Evolutionary conservation across 2,113 vertebrate species (phyloP).

Genomic region (Cygnus buccinator): DNA sequence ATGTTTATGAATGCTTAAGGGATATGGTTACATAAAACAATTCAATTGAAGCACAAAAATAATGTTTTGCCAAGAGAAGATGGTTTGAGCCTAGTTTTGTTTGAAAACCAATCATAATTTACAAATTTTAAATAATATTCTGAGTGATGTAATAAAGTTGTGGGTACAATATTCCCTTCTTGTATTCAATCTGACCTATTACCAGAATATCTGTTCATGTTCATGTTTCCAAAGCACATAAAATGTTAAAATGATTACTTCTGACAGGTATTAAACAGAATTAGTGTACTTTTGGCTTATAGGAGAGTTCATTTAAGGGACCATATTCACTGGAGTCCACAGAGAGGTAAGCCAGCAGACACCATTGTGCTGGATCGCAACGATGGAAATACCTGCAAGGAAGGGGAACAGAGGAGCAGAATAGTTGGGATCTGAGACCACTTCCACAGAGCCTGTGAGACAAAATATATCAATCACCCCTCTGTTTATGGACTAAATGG

Average conservation of each 20-base stretch:
- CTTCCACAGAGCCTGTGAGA: neutral
- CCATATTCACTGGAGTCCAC: neutral
- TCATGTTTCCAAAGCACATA: neutral
- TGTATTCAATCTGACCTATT: neutral
- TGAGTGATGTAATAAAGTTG: neutral
- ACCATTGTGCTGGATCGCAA: neutral
- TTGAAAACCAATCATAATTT: neutral
- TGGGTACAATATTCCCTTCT: neutral
- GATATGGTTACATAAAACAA: constrained; percentile 18
- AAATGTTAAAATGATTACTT: neutral
- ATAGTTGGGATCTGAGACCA: neutral
- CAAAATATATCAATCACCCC: neutral
- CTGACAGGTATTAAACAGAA: neutral
- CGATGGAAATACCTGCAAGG: neutral
- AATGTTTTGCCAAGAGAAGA: neutral
- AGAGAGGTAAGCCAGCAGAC: neutral
- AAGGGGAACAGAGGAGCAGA: neutral
- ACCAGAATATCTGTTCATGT: neutral
- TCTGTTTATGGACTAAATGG: neutral
- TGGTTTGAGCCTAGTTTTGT: neutral
- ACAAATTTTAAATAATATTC: neutral
- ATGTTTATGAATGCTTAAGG: constrained; percentile 8
- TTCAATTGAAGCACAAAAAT: constrained; percentile 6
- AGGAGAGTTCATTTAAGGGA: neutral
- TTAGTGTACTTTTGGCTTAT: neutral